A percentile compares a stretch with the other conserved stretches of the same genome.
Conservation (phyloP, 2,113 vertebrate species). For the Chroicocephalus ridibundus region DNA sequence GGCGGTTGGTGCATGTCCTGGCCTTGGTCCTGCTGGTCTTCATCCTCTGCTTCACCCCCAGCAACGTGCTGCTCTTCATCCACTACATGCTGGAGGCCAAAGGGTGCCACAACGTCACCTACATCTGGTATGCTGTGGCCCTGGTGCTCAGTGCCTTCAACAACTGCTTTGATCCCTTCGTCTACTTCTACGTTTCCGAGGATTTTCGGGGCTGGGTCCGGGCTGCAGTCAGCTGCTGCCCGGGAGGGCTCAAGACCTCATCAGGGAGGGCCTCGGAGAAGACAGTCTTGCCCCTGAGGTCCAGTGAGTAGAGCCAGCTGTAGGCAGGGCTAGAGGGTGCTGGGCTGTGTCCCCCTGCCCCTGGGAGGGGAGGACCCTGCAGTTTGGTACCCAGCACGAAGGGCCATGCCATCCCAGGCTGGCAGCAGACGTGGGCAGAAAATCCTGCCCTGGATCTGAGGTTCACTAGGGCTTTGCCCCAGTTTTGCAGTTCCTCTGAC, state of each 20-base stretch:
- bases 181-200: constrained; percentile 50
- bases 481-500: not conserved
- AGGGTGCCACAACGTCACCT: not conserved
- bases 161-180: constrained; percentile 63
- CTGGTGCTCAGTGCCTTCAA: constrained; percentile 43
- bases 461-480: not conserved
- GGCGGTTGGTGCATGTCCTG: not conserved
- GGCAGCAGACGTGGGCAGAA: not conserved
- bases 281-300: not conserved
- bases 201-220: constrained; percentile 40
- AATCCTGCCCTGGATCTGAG: not conserved
- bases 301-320: not conserved
- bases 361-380: fast-evolving
- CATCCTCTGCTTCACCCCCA: constrained; percentile 62
- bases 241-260: fast-evolving
- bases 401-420: fast-evolving
- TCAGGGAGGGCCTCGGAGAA: not conserved
- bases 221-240: not conserved
- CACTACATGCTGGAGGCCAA: not conserved
- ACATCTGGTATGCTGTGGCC: not conserved
- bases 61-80: constrained; percentile 55
- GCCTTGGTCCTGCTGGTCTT: constrained; percentile 51
- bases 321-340: not conserved
- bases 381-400: fast-evolving
- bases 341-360: no score